Evolutionary conservation across 2,113 vertebrate species (phyloP).

Genomic region (Pampusana beccarii): DNA sequence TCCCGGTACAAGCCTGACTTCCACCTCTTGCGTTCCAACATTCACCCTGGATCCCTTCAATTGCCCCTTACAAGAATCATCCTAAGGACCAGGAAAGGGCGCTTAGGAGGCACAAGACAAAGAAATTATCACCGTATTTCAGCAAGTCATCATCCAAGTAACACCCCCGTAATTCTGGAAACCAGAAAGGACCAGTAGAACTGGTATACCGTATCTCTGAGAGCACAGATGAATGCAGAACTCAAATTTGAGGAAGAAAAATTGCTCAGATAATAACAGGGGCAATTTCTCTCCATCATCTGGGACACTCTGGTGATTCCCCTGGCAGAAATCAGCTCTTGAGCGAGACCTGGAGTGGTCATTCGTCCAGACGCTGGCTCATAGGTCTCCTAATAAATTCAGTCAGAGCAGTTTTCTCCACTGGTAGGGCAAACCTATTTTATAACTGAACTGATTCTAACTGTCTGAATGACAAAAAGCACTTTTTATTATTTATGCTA

Average conservation of each 20-base stretch:
- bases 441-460: not conserved
- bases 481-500: not conserved
- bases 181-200: conserved; percentile 17
- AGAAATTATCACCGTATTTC: not conserved
- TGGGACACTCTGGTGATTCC: not conserved
- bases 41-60: not conserved
- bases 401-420: not conserved
- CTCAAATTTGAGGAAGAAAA: not conserved
- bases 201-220: not conserved
- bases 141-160: not conserved
- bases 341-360: not conserved
- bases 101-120: not conserved
- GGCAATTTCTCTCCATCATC: not conserved
- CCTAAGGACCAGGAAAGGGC: not conserved
- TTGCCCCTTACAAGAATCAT: not conserved
- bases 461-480: not conserved
- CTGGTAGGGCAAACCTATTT: not conserved
- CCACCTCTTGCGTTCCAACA: not conserved
- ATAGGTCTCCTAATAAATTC: not conserved
- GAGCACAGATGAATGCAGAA: not conserved
- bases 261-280: not conserved
- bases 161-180: not conserved
- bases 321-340: not conserved
- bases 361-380: not conserved
- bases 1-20: not conserved